These are phyloP conservation scores for Agrenia bidenticulata DNA, from an alignment of 2,888 invertebrate genomes.

Conservation along the genomic window DNA sequence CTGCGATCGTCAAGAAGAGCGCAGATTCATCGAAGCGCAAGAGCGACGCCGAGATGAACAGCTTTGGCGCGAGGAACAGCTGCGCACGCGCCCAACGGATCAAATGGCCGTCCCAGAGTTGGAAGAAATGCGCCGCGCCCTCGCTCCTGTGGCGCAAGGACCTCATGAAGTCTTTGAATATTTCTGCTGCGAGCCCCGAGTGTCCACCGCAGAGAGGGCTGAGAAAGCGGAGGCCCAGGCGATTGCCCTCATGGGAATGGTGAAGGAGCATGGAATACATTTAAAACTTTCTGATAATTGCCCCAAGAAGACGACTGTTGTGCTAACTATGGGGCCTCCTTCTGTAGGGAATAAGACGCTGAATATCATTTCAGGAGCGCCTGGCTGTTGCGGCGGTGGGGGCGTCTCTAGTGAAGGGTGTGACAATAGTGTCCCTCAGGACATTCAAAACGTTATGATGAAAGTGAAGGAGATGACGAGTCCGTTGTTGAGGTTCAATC, in stretches of 20 bases:
- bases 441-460: neutral
- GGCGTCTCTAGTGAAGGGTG: neutral
- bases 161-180: slow-evolving; percentile 12
- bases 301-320: slow-evolving; percentile 2
- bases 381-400: neutral
- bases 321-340: slow-evolving; percentile 4
- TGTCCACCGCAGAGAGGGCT: neutral
- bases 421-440: neutral
- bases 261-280: neutral
- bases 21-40: neutral
- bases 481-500: neutral
- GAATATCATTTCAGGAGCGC: no score
- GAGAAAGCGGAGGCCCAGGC: neutral
- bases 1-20: slow-evolving; percentile 3
- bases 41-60: neutral
- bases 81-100: neutral
- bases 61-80: neutral
- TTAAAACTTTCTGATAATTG: neutral
- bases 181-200: slow-evolving; percentile 4
- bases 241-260: neutral
- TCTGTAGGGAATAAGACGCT: neutral
- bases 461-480: slow-evolving; percentile 3
- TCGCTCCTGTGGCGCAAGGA: neutral
- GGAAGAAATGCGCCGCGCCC: slow-evolving; percentile 12
- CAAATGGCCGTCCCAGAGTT: slow-evolving; percentile 12